phyloP scores from a whole-genome alignment of 2,797 vertebrate species.

The Gymnocypris eckloni region DNA sequence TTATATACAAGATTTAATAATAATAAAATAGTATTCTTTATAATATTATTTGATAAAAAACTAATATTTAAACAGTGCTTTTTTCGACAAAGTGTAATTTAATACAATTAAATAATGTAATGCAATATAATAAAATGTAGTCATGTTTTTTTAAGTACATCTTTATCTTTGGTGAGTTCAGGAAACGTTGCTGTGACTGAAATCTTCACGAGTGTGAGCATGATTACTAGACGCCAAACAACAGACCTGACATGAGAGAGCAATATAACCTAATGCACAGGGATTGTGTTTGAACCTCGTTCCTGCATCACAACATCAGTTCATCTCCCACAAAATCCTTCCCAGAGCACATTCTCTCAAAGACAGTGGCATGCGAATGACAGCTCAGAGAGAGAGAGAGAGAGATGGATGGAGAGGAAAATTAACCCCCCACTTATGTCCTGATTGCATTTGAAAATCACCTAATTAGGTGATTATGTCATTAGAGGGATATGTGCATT shows the following conservation, averaged over 20 bases:
- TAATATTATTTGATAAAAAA: neutral
- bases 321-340: slow-evolving; percentile 32
- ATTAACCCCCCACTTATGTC: slow-evolving; percentile 83
- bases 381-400: slow-evolving; percentile 71
- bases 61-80: neutral
- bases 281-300: neutral
- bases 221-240: neutral
- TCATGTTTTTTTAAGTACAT: neutral
- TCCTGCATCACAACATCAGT: neutral
- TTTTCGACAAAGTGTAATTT: no score
- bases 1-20: no score
- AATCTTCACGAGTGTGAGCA: neutral
- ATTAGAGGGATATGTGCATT: slow-evolving; percentile 84
- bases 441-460: slow-evolving; percentile 84
- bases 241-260: neutral
- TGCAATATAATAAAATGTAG: neutral
- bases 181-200: neutral
- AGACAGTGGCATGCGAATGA: slow-evolving; percentile 67
- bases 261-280: neutral
- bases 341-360: slow-evolving; percentile 23
- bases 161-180: neutral
- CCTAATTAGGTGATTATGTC: slow-evolving; percentile 97
- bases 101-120: neutral
- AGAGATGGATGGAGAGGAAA: slow-evolving; percentile 81
- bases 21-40: no score